Conservation (phyloP, 2,113 vertebrate species). For the Panurus biarmicus region DNA sequence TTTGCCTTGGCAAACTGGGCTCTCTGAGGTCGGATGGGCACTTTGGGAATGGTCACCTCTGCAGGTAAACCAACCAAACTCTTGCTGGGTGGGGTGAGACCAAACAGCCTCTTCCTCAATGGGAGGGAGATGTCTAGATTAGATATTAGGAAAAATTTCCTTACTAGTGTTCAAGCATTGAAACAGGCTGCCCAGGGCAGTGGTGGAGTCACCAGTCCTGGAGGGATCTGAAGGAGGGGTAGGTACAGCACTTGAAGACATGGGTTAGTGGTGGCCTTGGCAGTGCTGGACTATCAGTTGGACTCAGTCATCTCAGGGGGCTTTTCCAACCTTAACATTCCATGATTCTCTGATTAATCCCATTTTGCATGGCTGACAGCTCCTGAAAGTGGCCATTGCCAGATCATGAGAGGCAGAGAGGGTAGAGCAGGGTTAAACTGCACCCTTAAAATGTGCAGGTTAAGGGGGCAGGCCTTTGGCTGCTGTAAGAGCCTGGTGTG, state of each 20-base stretch:
- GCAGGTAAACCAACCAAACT: neutral
- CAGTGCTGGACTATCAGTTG: neutral
- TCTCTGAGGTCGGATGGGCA: neutral
- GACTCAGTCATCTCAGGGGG: neutral
- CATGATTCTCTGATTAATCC: neutral
- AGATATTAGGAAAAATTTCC: neutral
- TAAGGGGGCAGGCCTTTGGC: no score
- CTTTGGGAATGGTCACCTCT: neutral
- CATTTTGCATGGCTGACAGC: neutral
- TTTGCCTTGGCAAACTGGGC: neutral
- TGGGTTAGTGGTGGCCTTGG: neutral
- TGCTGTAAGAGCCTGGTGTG: neutral
- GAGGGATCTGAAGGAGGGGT: neutral
- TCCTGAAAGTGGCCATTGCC: neutral
- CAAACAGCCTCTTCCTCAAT: neutral
- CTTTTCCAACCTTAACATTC: neutral
- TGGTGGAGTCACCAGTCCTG: neutral
- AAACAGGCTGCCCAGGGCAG: neutral
- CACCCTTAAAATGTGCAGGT: neutral
- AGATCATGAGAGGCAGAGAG: neutral
- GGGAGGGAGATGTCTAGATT: neutral
- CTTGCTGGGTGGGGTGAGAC: neutral
- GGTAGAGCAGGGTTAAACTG: neutral
- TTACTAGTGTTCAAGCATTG: neutral
- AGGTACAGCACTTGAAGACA: neutral